phyloP scores from a whole-genome alignment of 2,113 vertebrate genomes.

The Crotophaga sulcirostris region DNA sequence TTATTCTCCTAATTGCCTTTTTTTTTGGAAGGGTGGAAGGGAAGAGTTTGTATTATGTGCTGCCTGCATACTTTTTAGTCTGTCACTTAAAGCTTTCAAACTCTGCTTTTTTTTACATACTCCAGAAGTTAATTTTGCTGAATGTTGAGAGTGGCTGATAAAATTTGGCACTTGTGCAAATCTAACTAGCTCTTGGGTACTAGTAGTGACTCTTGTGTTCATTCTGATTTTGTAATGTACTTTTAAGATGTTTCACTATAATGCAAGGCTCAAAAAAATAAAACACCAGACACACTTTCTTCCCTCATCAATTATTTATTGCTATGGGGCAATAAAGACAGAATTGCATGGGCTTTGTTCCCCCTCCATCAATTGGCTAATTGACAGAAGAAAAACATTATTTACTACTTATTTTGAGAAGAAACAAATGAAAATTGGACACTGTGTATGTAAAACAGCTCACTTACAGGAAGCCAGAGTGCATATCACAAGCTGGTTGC shows the following conservation, averaged over 20 bases:
- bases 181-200: background rate
- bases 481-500: slow-evolving; percentile 16
- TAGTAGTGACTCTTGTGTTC: background rate
- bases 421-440: background rate
- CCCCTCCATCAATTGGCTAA: background rate
- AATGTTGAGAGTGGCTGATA: background rate
- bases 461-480: background rate
- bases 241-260: background rate
- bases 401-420: background rate
- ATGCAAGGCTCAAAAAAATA: background rate
- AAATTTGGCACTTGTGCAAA: background rate
- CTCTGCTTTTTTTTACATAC: background rate
- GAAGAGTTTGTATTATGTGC: background rate
- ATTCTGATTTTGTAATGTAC: background rate
- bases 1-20: background rate
- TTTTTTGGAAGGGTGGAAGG: background rate
- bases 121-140: background rate
- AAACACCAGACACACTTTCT: background rate
- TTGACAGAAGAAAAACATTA: background rate
- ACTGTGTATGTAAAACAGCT: background rate
- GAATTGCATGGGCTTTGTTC: background rate
- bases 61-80: background rate
- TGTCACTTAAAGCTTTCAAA: too few species aligned
- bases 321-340: background rate
- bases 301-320: background rate